A percentile compares a stretch with the other conserved stretches of the same genome.
Evolutionary conservation across 2,888 invertebrate species (phyloP).

Genomic region (Sabellastarte sp.): DNA sequence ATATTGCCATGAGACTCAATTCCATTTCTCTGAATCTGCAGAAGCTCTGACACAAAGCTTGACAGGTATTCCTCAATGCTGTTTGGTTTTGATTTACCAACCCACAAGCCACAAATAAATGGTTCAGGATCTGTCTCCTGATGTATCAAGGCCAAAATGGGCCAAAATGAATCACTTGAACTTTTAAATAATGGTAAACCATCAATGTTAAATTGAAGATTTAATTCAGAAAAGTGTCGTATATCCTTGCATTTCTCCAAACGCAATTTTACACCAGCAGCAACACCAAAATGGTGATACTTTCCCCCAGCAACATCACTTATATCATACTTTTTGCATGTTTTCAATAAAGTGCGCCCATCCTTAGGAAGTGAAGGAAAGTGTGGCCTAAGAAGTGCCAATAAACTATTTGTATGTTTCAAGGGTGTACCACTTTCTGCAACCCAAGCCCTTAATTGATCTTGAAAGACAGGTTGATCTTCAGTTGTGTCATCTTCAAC

Average conservation of each 20-base stretch:
- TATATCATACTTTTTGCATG: not conserved
- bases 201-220: slow-evolving; percentile 12
- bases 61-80: slow-evolving; percentile 6
- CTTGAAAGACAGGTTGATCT: not conserved
- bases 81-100: slow-evolving; percentile 8
- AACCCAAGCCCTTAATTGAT: slow-evolving; percentile 9
- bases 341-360: not conserved
- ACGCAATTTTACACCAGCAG: not conserved
- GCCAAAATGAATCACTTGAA: slow-evolving; percentile 6
- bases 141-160: slow-evolving; percentile 7
- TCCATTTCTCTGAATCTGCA: no score
- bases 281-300: slow-evolving; percentile 12
- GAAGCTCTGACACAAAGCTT: not conserved
- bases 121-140: slow-evolving; percentile 3
- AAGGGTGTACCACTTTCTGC: slow-evolving; percentile 6
- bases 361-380: slow-evolving; percentile 9
- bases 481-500: not conserved
- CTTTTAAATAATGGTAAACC: slow-evolving; percentile 15
- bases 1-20: not conserved
- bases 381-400: slow-evolving; percentile 6
- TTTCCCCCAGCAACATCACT: slow-evolving; percentile 10
- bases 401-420: slow-evolving; percentile 6
- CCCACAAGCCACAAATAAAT: slow-evolving; percentile 11
- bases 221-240: not conserved
- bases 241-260: not conserved